These are phyloP conservation scores for Eristalis tenax DNA, from an alignment of 2,888 invertebrate species.

Conservation along the genomic window DNA sequence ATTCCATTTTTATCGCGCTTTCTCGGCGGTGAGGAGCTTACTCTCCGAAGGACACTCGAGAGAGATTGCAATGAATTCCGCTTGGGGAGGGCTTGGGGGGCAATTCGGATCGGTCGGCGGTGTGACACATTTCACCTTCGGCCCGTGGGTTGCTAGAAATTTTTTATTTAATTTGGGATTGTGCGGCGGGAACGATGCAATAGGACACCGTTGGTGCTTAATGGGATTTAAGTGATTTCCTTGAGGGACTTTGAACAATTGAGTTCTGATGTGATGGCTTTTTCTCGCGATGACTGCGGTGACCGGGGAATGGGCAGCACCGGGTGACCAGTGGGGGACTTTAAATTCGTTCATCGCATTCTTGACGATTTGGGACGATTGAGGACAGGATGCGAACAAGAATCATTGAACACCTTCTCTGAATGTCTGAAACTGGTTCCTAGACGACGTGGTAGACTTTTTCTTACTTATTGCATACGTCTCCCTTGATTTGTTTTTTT, in stretches of 20 bases:
- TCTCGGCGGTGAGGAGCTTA: background rate
- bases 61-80: constrained; percentile 44
- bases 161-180: constrained; percentile 72
- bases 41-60: constrained; percentile 45
- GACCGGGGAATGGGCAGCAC: background rate
- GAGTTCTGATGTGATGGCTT: background rate
- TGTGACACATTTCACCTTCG: constrained; percentile 64
- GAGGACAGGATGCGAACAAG: too few species aligned
- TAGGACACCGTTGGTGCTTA: constrained; percentile 28
- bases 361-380: too few species aligned
- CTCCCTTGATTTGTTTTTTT: too few species aligned
- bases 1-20: constrained; percentile 67
- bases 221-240: constrained; percentile 66
- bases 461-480: too few species aligned
- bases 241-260: constrained; percentile 11
- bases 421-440: too few species aligned
- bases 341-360: too few species aligned
- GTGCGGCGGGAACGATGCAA: constrained; percentile 49
- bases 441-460: too few species aligned
- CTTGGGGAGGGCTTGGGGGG: constrained; percentile 14
- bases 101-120: constrained; percentile 5
- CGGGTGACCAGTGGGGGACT: background rate
- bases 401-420: too few species aligned
- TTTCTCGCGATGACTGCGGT: background rate
- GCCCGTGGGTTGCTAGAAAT: constrained; percentile 54